These are phyloP conservation scores for Vulpes lagopus DNA, from an alignment of 2,113 vertebrate genomes.

Conservation along the genomic window DNA sequence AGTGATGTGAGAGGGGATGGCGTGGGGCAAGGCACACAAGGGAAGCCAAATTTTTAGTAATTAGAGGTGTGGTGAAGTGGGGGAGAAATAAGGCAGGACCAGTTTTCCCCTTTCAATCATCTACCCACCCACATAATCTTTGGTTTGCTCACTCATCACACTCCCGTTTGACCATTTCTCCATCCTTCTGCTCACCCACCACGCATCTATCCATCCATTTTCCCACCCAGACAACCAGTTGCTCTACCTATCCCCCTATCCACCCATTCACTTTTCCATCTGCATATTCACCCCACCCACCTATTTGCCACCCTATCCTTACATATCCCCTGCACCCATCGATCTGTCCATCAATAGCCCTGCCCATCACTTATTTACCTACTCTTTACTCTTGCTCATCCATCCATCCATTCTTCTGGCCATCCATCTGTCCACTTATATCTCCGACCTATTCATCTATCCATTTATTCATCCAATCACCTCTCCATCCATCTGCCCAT, in stretches of 20 bases:
- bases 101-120: not conserved
- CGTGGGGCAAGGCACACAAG: not conserved
- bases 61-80: not conserved
- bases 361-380: not conserved
- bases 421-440: not conserved
- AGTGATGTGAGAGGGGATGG: not conserved
- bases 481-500: not conserved
- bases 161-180: not conserved
- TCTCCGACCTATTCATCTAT: not conserved
- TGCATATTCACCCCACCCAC: not conserved
- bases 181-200: not conserved
- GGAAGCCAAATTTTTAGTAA: slow-evolving; percentile 5
- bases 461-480: slow-evolving; percentile 5
- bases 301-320: not conserved
- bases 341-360: not conserved
- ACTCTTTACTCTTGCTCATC: slow-evolving; percentile 26
- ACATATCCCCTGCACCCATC: not conserved
- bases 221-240: not conserved
- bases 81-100: not conserved
- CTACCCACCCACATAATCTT: not conserved
- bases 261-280: not conserved
- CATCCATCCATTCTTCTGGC: not conserved
- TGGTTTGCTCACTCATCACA: slow-evolving; percentile 35
- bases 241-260: not conserved
- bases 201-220: not conserved